Base-by-base conservation (phyloP, 1,140 invertebrate species). In the Heliconius congener region DNA sequence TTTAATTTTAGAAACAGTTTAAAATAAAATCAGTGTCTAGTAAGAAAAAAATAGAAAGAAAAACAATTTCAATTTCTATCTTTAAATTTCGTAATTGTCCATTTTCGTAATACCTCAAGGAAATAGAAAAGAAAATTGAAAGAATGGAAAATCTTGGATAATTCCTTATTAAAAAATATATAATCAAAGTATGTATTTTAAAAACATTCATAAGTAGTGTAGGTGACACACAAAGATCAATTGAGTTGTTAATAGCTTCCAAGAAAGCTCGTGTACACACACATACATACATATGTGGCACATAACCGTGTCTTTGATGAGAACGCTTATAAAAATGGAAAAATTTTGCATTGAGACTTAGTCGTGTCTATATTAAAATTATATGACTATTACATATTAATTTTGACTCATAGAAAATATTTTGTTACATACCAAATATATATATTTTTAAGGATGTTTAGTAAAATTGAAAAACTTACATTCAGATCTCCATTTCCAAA, bases 161-260 rank as follows among this genome's bases (percentile, higher is more conserved):
- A 3, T 46, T 46, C 42, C 13, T 46, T 16, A 46, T 46, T 16
- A 46, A 16, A 42, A 46, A 42, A 46, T 2, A 46, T 46, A 13
- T 46, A 0, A 46, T 46, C 0, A 13, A 46, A 46, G 11, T 23
- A 19, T 52, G 39, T 77, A 74, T 81, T 52, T 72, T 60, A 74
- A 82, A 52, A 83, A 30, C 13, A 66, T 30, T 23, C 23, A 30
- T 66, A 66, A 66, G 27, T 30, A 13, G 8, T 27, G 23, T 66
- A 16, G 60, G 60, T 66, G 60, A 66, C 60, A 66, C 27, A 66
- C 73, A 82, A 82, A 80, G 78, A 84, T 79, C 81, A 75, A 82
- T 83, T 71, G 77, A 78, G 55, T 77, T 37, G 30, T 78, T 76
- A 37, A 77, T 50, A 70, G 34, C 46, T 71, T 71, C 66, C 46